Evolutionary conservation across 2,888 invertebrate genomes (phyloP).

Genomic region (Matsumyia berberina): DNA sequence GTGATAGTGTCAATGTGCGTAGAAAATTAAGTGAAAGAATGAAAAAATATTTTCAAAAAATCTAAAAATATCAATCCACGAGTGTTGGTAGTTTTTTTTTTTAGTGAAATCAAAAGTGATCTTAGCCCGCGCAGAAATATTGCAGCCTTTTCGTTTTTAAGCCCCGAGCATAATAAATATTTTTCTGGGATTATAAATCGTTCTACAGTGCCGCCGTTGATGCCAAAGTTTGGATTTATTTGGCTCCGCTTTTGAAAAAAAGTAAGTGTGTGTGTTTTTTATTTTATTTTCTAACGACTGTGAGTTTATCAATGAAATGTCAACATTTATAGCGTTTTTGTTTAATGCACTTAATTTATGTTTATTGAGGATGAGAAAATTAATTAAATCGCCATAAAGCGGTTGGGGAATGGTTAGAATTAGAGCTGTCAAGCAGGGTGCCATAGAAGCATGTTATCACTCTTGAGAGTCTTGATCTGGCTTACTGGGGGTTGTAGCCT

Average conservation of each 20-base stretch:
- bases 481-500: too few species aligned
- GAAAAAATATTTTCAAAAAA: slow-evolving; percentile 25
- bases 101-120: slow-evolving; percentile 54
- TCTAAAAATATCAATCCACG: slow-evolving; percentile 48
- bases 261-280: slow-evolving; percentile 37
- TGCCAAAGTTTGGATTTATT: slow-evolving; percentile 61
- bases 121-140: background rate
- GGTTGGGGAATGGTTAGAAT: background rate
- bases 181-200: slow-evolving; percentile 46
- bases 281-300: slow-evolving; percentile 9
- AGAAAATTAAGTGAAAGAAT: slow-evolving; percentile 20
- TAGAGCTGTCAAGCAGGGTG: too few species aligned
- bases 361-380: slow-evolving; percentile 41
- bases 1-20: slow-evolving; percentile 58
- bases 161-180: background rate
- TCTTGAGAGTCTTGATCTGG: too few species aligned
- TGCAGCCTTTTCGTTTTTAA: background rate
- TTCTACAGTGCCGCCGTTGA: background rate
- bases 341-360: slow-evolving; percentile 30
- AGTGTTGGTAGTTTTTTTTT: slow-evolving; percentile 38
- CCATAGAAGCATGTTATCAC: too few species aligned
- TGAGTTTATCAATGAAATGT: slow-evolving; percentile 41
- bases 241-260: slow-evolving; percentile 38
- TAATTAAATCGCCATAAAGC: slow-evolving; percentile 57
- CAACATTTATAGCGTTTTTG: slow-evolving; percentile 16